Evolutionary conservation across 2,888 invertebrate genomes (phyloP).

Genomic region (Rhamnusium bicolor): DNA sequence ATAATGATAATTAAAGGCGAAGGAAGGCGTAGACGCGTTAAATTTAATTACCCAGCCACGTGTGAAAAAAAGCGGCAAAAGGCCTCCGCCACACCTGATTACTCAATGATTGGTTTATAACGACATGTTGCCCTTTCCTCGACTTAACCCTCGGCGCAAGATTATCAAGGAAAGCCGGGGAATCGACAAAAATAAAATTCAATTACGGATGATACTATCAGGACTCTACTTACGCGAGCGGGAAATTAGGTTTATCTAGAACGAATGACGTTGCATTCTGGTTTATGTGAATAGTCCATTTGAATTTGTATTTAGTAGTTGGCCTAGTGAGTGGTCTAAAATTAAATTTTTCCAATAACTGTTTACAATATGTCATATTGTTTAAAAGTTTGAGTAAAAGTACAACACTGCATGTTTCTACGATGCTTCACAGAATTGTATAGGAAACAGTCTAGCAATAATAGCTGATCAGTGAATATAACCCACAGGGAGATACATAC

Average conservation of each 20-base stretch:
- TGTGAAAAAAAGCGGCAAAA: slow-evolving; percentile 6
- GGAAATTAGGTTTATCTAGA: neutral
- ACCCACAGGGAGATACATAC: too few species aligned
- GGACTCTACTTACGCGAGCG: neutral
- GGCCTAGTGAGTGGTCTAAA: too few species aligned
- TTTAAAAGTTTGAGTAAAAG: too few species aligned
- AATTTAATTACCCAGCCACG: slow-evolving; percentile 4
- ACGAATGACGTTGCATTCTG: neutral
- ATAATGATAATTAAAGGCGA: neutral
- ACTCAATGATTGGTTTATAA: slow-evolving; percentile 38
- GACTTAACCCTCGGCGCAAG: slow-evolving; percentile 16
- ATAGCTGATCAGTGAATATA: too few species aligned
- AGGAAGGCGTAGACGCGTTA: neutral
- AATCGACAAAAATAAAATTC: slow-evolving; percentile 14
- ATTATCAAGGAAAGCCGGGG: slow-evolving; percentile 1
- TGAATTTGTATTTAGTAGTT: neutral
- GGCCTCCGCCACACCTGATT: slow-evolving; percentile 39
- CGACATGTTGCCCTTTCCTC: slow-evolving; percentile 34
- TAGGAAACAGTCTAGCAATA: too few species aligned
- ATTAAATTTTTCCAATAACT: too few species aligned
- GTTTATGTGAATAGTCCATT: neutral
- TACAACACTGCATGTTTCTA: too few species aligned
- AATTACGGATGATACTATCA: slow-evolving; percentile 1
- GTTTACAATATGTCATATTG: too few species aligned
- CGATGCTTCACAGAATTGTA: too few species aligned